phyloP scores from a whole-genome alignment of 2,888 invertebrate species.

The Pterostichus niger region DNA sequence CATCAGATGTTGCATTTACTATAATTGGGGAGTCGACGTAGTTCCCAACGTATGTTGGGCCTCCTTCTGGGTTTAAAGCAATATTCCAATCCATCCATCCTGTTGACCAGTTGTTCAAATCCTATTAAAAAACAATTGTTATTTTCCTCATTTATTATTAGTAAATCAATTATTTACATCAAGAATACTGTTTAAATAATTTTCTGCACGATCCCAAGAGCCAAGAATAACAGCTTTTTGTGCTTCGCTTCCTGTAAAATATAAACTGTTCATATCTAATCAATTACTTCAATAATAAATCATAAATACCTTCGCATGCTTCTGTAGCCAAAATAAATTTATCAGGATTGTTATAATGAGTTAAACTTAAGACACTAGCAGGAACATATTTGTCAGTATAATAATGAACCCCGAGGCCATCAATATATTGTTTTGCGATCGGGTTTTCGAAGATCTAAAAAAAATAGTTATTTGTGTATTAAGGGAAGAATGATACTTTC shows the following conservation, averaged over 20 bases:
- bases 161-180: conserved; percentile 77
- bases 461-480: neutral
- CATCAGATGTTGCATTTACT: conserved; percentile 79
- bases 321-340: conserved; percentile 64
- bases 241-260: conserved; percentile 17
- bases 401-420: conserved; percentile 64
- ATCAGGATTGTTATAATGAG: conserved; percentile 57
- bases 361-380: conserved; percentile 59
- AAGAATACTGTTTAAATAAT: conserved; percentile 83
- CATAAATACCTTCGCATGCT: conserved; percentile 59
- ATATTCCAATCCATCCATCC: conserved; percentile 95
- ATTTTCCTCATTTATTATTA: too few relatives aligned
- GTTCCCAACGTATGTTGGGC: conserved; percentile 88
- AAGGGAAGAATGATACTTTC: neutral
- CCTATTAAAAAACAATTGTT: neutral
- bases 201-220: conserved; percentile 86
- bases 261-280: neutral
- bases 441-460: conserved; percentile 47
- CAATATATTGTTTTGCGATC: conserved; percentile 26
- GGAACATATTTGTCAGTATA: conserved; percentile 62
- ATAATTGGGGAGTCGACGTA: conserved; percentile 88
- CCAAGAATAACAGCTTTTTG: conserved; percentile 80
- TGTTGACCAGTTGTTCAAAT: conserved; percentile 83
- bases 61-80: conserved; percentile 84
- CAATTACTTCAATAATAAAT: neutral